Conservation (phyloP, 2,888 invertebrate species). For the Idaea straminata region DNA sequence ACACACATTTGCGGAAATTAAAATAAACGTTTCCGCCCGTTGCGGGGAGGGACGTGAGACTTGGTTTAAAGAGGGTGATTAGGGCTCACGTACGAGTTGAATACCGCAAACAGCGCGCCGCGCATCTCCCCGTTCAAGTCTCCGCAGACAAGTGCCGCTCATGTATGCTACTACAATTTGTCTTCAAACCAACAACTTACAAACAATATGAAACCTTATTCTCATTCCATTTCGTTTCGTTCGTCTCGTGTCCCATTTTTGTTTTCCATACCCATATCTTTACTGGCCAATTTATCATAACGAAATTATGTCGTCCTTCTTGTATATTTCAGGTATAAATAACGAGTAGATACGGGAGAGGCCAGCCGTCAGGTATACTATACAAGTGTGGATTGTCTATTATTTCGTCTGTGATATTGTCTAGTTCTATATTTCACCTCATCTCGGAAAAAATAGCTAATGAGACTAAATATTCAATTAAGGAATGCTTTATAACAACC, state of each 20-base stretch:
- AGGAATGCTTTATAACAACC: not conserved
- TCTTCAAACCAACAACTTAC: slow-evolving; percentile 16
- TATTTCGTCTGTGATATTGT: not conserved
- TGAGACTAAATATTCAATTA: not conserved
- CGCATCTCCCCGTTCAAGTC: slow-evolving; percentile 33
- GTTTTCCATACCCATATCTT: slow-evolving; percentile 1
- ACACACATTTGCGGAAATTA: slow-evolving; percentile 69
- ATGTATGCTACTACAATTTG: slow-evolving; percentile 36
- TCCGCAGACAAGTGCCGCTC: slow-evolving; percentile 40
- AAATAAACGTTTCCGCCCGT: slow-evolving; percentile 62
- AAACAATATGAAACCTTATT: not conserved
- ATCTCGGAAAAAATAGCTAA: not conserved
- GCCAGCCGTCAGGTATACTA: not conserved
- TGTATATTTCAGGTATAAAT: slow-evolving; percentile 1
- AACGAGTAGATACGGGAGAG: not conserved
- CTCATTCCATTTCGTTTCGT: slow-evolving; percentile 4
- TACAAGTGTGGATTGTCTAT: not conserved
- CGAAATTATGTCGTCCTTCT: slow-evolving; percentile 1
- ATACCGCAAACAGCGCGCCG: slow-evolving; percentile 51
- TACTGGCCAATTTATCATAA: not conserved
- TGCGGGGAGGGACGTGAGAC: slow-evolving; percentile 53
- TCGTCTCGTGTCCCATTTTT: slow-evolving; percentile 2
- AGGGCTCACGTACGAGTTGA: slow-evolving; percentile 58
- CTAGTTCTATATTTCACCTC: not conserved
- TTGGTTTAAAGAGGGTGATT: slow-evolving; percentile 67